Evolutionary conservation across 2,113 vertebrate genomes (phyloP), one percentile per base, ranked within the genome.

Genomic region (Anoura caudifer): DNA sequence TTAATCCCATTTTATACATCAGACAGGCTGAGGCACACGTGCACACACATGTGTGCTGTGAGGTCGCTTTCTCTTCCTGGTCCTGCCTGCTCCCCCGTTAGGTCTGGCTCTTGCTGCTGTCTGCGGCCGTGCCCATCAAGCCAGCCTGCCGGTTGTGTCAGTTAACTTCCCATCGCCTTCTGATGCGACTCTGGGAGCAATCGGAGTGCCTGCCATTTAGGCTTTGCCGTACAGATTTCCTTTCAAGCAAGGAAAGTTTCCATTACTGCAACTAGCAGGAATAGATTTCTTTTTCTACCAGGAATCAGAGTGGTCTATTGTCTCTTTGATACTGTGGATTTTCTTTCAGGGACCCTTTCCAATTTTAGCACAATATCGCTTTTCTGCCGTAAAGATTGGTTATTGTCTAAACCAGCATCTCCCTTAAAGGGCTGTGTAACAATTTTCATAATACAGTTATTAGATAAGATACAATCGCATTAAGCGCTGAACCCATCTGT

Each of bases 241-340:
- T 93, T 91, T 95, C 83, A 91, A 94, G 86, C 24, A 47, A 86
- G 77, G 26, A 73, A 91, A 96, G 85, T 22, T 83, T 97, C 88
- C 90, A 92, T 97, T 94, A 96, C 31, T 70, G 77, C 89, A 80
- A n/a, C 94, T n/a, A 65, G 87, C 61, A 96, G 59, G 75, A 89
- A 87, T 82, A 89, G 73, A 93, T 95, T 95, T 93, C 69, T 93
- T 93, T 93, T 88, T 73, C 95, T 93, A 43, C 79, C 59, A 6
- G n/a, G 95, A 96, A 87, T 98, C 92, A 97, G 95, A 96, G 73
- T 43, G 19, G 69, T 67, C 63, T 91, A 75, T 80, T 96, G 89
- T 94, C 82, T 83, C 90, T 69, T 90, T 94, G 96, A 96, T 94
- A 93, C 41, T 80, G 73, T 87, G 54, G 31, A 83, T 85, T 96